Evolutionary conservation across 2,888 invertebrate species (phyloP).

Genomic region (Zaprionus obscuricornis): DNA sequence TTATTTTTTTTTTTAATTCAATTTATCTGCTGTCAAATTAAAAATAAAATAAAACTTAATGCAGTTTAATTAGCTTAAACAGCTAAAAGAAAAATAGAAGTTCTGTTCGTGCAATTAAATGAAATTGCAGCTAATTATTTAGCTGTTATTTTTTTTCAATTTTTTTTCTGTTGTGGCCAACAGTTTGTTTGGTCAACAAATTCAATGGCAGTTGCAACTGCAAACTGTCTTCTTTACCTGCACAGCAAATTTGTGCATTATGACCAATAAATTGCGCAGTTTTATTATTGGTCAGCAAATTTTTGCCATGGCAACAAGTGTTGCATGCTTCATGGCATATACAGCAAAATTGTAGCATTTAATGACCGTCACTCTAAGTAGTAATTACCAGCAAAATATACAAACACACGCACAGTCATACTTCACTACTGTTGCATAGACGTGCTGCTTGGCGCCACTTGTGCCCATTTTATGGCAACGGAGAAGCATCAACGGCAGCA

Average conservation of each 20-base stretch:
- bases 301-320: slow-evolving; percentile 39
- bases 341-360: slow-evolving; percentile 34
- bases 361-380: slow-evolving; percentile 40
- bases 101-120: slow-evolving; percentile 47
- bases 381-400: slow-evolving; percentile 66
- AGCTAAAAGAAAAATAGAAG: too few relatives aligned
- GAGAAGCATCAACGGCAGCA: too few relatives aligned
- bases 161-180: slow-evolving; percentile 39
- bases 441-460: slow-evolving; percentile 51
- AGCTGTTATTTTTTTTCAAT: too few relatives aligned
- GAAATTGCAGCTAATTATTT: slow-evolving; percentile 62
- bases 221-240: too few relatives aligned
- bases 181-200: not conserved
- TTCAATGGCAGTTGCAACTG: too few relatives aligned
- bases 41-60: not conserved
- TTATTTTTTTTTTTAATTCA: too few relatives aligned
- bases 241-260: too few relatives aligned
- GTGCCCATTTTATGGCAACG: slow-evolving; percentile 62
- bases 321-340: slow-evolving; percentile 21
- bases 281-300: slow-evolving; percentile 21
- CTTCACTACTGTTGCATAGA: slow-evolving; percentile 47
- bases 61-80: not conserved
- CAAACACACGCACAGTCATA: slow-evolving; percentile 46
- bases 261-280: slow-evolving; percentile 43
- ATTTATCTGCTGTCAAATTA: not conserved